Conservation (phyloP, 2,888 invertebrate species). For the Ophioninae sp. region DNA sequence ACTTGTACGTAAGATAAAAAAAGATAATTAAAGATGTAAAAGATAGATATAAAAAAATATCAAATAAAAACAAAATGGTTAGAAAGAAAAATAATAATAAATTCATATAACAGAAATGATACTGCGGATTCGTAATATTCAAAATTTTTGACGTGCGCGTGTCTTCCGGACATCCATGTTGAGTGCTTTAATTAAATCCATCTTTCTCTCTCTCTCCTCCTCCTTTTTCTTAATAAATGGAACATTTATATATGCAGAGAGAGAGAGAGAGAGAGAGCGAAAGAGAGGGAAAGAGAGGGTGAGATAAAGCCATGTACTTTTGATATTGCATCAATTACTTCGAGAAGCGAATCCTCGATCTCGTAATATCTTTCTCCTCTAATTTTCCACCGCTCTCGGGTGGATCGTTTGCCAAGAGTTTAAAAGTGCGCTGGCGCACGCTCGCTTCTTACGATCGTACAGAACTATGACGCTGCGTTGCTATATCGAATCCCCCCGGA, state of each 20-base stretch:
- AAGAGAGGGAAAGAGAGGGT: background rate
- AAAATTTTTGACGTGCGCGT: conserved; percentile 1
- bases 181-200: conserved; percentile 33
- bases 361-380: conserved; percentile 46
- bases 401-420: conserved; percentile 40
- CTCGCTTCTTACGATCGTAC: conserved; percentile 25
- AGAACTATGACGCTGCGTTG: conserved; percentile 7
- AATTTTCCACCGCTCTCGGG: conserved; percentile 40
- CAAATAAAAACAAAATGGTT: too few species aligned
- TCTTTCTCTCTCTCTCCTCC: background rate
- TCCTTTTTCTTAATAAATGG: background rate
- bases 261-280: conserved; percentile 12
- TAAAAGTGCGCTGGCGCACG: conserved; percentile 10
- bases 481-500: background rate
- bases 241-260: conserved; percentile 15
- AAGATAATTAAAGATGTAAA: too few species aligned
- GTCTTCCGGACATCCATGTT: background rate
- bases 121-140: conserved; percentile 16
- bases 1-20: too few species aligned
- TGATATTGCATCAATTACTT: conserved; percentile 60
- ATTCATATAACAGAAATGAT: conserved; percentile 16
- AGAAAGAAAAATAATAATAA: too few species aligned
- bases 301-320: conserved; percentile 24
- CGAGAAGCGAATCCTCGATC: conserved; percentile 34
- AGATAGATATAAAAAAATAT: too few species aligned